These are phyloP conservation scores for Agrotis puta DNA, from an alignment of 2,888 invertebrate species.

Conservation along the genomic window DNA sequence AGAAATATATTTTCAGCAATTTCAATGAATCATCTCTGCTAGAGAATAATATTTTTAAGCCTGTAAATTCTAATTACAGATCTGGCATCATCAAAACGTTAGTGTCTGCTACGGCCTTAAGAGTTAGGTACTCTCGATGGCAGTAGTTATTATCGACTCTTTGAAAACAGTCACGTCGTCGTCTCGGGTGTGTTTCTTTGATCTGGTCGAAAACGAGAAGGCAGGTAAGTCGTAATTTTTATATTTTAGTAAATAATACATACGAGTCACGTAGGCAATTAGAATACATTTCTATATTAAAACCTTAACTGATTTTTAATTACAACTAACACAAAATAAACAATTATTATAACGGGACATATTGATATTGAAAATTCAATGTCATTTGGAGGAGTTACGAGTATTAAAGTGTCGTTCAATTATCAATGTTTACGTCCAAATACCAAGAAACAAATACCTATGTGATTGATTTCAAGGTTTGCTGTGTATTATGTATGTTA, in stretches of 20 bases:
- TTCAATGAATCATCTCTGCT: neutral
- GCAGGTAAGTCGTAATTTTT: conserved; percentile 1
- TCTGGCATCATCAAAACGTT: neutral
- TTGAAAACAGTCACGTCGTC: conserved; percentile 5
- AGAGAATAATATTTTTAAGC: neutral
- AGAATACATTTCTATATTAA: neutral
- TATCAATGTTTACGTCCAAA: neutral
- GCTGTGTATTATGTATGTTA: neutral
- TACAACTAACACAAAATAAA: neutral
- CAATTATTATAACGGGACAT: neutral
- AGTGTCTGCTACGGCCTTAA: neutral
- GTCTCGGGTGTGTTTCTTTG: neutral
- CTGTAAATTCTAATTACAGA: conserved; percentile 4
- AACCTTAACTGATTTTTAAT: neutral
- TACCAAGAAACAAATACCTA: neutral
- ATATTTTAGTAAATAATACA: neutral
- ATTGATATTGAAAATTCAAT: neutral
- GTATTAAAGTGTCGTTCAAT: neutral
- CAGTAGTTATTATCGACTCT: conserved; percentile 1
- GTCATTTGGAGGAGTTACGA: neutral
- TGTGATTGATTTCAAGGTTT: conserved; percentile 14
- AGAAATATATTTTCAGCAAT: neutral
- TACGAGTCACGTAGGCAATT: neutral
- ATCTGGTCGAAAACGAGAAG: neutral
- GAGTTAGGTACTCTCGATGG: conserved; percentile 3